Evolutionary conservation across 2,888 invertebrate genomes (phyloP).

Genomic region (Balanococcus diminutus): DNA sequence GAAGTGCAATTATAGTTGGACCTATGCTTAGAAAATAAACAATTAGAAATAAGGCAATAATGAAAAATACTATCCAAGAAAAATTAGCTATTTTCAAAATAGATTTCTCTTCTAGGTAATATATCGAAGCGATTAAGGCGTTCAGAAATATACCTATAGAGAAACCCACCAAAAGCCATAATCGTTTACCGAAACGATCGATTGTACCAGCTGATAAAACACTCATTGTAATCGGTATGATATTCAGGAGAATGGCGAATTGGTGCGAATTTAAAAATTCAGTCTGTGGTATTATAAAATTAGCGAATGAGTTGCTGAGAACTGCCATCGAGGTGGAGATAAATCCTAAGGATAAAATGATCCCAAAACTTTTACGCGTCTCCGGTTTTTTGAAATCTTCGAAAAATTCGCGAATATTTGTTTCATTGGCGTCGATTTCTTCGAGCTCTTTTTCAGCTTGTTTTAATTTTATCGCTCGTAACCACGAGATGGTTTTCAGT

Average conservation of each 20-base stretch:
- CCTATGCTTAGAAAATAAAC: neutral
- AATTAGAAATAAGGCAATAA: neutral
- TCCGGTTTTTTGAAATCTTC: neutral
- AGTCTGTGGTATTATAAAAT: constrained; percentile 1
- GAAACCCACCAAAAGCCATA: constrained; percentile 57
- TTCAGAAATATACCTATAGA: constrained; percentile 57
- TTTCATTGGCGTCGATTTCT: neutral
- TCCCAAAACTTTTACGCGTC: neutral
- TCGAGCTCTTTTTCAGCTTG: neutral
- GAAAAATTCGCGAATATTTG: neutral
- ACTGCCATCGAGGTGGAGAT: neutral
- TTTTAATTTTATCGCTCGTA: neutral
- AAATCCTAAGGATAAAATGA: neutral
- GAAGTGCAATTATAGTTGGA: neutral
- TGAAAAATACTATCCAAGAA: neutral
- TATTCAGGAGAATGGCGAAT: constrained; percentile 58
- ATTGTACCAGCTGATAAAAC: constrained; percentile 57
- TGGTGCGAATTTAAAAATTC: constrained; percentile 46
- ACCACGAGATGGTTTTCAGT: neutral
- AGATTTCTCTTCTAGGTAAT: neutral
- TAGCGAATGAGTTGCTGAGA: neutral
- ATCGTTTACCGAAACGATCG: constrained; percentile 57
- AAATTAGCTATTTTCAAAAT: neutral
- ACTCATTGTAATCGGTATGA: constrained; percentile 57
- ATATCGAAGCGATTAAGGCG: constrained; percentile 54